Conservation (phyloP, 2,113 vertebrate species). For the pig (Sus scrofa) region T2T-Sscrofa CM000822.6:33514501-33515000, state of each 20-base stretch:
- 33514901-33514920: neutral
- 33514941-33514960: neutral
- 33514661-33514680: slow-evolving; percentile 38
- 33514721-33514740: neutral
- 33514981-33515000: neutral
- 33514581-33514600: neutral
- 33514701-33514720: neutral
- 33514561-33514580: neutral
- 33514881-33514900: neutral
- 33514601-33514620: neutral
- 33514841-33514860: neutral
- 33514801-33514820: neutral
- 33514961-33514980: neutral
- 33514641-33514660: neutral
- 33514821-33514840: neutral
- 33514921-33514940: neutral
- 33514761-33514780: neutral
- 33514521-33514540: neutral
- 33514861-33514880: neutral
- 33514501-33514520: neutral
- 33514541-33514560: slow-evolving; percentile 7
- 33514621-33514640: neutral
- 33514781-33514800: neutral
- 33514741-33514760: neutral
- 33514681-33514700: slow-evolving; percentile 31